Conservation (phyloP, 64 coral and sea anemone genomes). For the Stichodactyla mertensii region DNA sequence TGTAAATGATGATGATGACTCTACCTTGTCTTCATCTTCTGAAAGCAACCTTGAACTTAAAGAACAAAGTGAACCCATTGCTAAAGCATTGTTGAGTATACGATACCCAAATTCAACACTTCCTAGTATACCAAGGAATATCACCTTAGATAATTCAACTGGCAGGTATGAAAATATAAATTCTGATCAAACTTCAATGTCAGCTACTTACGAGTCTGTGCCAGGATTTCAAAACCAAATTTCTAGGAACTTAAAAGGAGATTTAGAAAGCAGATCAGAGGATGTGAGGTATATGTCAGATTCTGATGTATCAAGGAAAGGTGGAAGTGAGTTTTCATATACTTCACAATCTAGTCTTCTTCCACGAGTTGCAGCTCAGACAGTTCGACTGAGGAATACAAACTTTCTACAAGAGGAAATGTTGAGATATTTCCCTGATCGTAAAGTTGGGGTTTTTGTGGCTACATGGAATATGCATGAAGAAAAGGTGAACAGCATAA, state of each 20-base stretch:
- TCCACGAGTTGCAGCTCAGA: constrained; percentile 51
- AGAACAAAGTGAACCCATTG: background rate
- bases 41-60: constrained; percentile 34
- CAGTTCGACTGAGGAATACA: constrained; percentile 68
- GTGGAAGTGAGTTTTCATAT: constrained; percentile 37
- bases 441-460: constrained; percentile 72
- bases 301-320: constrained; percentile 41
- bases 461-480: constrained; percentile 99
- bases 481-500: constrained; percentile 67
- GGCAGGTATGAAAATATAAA: constrained; percentile 43
- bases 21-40: constrained; percentile 8
- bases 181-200: background rate
- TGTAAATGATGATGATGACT: constrained; percentile 31
- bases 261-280: background rate
- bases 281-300: constrained; percentile 64
- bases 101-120: constrained; percentile 72
- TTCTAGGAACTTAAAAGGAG: constrained; percentile 34
- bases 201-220: background rate
- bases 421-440: constrained; percentile 85
- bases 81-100: constrained; percentile 28
- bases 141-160: constrained; percentile 11
- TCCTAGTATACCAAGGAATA: constrained; percentile 43
- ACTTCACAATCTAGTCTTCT: constrained; percentile 23
- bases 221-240: constrained; percentile 52
- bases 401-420: constrained; percentile 96